Evolutionary conservation across 1,140 invertebrate genomes (phyloP).

Genomic region (Eulimnadia texana): DNA sequence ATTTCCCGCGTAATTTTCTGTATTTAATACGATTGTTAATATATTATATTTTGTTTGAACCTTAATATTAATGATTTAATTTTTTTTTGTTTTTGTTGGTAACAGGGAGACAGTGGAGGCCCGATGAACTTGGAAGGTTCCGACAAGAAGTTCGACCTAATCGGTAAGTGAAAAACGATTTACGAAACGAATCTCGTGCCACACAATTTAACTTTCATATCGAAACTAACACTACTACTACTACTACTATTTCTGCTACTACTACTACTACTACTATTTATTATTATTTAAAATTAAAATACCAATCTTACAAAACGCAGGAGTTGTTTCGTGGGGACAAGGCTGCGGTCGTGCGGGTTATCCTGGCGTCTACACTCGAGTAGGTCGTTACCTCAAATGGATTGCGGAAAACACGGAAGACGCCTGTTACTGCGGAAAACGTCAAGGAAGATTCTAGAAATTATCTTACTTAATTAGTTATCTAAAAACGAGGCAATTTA

Average conservation of each 20-base stretch:
- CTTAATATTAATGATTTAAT: too few species aligned
- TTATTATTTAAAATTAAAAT: too few species aligned
- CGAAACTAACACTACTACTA: too few species aligned
- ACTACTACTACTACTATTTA: too few species aligned
- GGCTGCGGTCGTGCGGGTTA: constrained; percentile 53
- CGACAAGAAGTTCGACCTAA: constrained; percentile 58
- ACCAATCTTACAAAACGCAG: too few species aligned
- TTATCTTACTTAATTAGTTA: background rate
- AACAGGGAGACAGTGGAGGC: constrained; percentile 21
- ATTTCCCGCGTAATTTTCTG: too few species aligned
- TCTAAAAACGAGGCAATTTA: background rate
- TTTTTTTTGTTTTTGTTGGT: background rate
- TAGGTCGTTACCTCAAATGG: constrained; percentile 59
- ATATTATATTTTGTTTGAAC: too few species aligned
- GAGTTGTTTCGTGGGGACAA: constrained; percentile 34
- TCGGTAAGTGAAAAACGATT: constrained; percentile 36
- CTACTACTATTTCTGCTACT: too few species aligned
- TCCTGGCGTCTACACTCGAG: constrained; percentile 65
- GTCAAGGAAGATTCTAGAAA: constrained; percentile 6
- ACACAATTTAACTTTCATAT: too few species aligned
- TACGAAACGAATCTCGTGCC: too few species aligned
- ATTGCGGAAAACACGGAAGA: constrained; percentile 54
- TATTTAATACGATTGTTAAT: too few species aligned
- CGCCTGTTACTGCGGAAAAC: constrained; percentile 44
- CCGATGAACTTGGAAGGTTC: constrained; percentile 26